Evolutionary conservation across 2,888 invertebrate species (phyloP), one percentile per base, ranked within the genome.

Genomic region (Clepsis dumicolana): DNA sequence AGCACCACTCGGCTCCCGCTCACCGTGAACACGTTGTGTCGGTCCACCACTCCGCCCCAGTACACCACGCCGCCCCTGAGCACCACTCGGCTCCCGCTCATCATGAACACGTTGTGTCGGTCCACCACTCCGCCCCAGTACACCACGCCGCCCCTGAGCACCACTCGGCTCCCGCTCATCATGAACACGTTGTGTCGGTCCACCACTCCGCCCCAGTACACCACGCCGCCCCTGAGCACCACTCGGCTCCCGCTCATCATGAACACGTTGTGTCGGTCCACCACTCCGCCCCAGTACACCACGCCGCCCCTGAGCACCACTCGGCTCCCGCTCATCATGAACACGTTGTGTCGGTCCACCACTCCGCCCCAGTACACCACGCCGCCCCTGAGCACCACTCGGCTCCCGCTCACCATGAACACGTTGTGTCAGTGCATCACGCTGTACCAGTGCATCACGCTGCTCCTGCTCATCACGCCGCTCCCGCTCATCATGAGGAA

Each of bases 91-190:
- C 29, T 18, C 32, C 62, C 1, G 62, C 64, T 7, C 71, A 75
- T 50, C 64, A 76, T 16, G 70, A 67, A n/a, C 72, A 72, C 18
- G 67, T 66, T 41, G 62, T 61, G 8, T 54, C 60, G 12, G 66
- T 64, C 8, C 70, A 74, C 29, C 72, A 73, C 8, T 52, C 57
- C 14, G 70, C 71, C 56, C 65, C 70, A 0, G 70, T 65, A 25
- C 76, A 77, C 32, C 76, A 80, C 27, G 72, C 71, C 10, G 74
- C 69, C 29, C 73, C 78, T 1, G 72, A 63, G 4, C 71, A 76
- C 52, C 68, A 76, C 21, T 71, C 65, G 35, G 52, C 52, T 12
- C 59, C 59, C 29, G 32, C 18, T 1, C 50, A 65, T 12, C 25
- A 65, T 0, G 60, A 65, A 52, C 29, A 29, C 29, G 29, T 29